phyloP scores from a whole-genome alignment of 1,140 invertebrate genomes.

The Arctopsyche grandis region DNA sequence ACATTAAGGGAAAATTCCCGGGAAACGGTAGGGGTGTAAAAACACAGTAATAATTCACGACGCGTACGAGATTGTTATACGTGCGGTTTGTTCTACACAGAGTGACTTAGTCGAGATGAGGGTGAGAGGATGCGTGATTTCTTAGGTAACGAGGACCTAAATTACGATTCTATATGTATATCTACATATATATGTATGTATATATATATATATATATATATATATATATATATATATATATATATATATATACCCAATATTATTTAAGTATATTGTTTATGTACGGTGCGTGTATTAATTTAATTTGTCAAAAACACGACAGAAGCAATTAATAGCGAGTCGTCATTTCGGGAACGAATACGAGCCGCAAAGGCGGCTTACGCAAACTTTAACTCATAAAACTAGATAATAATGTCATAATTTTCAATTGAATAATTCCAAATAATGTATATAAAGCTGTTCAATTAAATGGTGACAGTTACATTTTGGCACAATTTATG shows the following conservation, averaged over 20 bases:
- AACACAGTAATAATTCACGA: slow-evolving; percentile 47
- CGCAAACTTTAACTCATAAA: too few species aligned
- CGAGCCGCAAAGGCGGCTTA: too few species aligned
- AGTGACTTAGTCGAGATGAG: slow-evolving; percentile 37
- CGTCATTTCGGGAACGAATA: too few species aligned
- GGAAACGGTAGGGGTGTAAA: slow-evolving; percentile 43
- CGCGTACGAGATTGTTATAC: slow-evolving; percentile 48
- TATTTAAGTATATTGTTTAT: too few species aligned
- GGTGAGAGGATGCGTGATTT: slow-evolving; percentile 30
- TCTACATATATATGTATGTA: background rate
- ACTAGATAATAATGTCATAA: too few species aligned
- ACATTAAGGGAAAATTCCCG: slow-evolving; percentile 40
- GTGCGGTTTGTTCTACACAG: slow-evolving; percentile 41
- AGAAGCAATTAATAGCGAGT: too few species aligned
- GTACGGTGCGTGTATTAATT: too few species aligned
- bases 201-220: background rate
- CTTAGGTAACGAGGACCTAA: slow-evolving; percentile 6
- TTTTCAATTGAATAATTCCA: too few species aligned
- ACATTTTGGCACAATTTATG: too few species aligned
- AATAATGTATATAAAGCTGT: too few species aligned
- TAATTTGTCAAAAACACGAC: too few species aligned
- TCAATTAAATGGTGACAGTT: too few species aligned
- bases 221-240: background rate
- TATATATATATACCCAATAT: background rate
- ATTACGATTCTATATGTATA: background rate